phyloP scores from a whole-genome alignment of 2,113 vertebrate species.

The Pagrus major region DNA sequence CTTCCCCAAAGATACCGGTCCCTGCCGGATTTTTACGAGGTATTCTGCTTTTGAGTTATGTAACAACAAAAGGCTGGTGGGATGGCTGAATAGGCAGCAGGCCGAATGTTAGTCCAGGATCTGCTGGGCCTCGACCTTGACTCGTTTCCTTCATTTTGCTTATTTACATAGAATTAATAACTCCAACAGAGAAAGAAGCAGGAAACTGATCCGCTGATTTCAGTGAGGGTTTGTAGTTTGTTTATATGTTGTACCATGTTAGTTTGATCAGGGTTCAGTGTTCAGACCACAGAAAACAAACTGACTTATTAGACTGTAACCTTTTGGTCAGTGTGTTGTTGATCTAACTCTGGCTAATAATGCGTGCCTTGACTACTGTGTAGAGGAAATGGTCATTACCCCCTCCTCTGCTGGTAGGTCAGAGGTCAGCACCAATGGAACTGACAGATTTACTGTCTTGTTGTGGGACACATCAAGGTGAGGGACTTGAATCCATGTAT shows the following conservation, averaged over 20 bases:
- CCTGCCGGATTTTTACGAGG: slow-evolving; percentile 43
- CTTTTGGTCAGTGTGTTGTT: too few species aligned
- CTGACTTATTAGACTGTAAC: not conserved
- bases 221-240: not conserved
- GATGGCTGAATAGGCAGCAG: slow-evolving; percentile 3
- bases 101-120: not conserved
- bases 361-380: not conserved
- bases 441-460: not conserved
- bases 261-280: not conserved
- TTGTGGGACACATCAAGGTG: not conserved
- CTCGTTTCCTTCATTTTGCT: not conserved
- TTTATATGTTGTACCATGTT: slow-evolving; percentile 3
- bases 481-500: not conserved
- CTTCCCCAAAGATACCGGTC: slow-evolving; percentile 46
- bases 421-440: not conserved
- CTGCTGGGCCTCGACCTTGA: not conserved
- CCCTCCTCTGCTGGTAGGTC: not conserved
- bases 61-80: slow-evolving; percentile 35
- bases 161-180: not conserved
- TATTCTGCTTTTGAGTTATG: slow-evolving; percentile 48
- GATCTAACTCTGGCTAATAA: not conserved
- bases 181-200: not conserved
- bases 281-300: not conserved
- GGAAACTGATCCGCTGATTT: not conserved
- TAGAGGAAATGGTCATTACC: too few species aligned